Base-by-base conservation (phyloP, 2,113 vertebrate species). In the Balaeniceps rex region DNA sequence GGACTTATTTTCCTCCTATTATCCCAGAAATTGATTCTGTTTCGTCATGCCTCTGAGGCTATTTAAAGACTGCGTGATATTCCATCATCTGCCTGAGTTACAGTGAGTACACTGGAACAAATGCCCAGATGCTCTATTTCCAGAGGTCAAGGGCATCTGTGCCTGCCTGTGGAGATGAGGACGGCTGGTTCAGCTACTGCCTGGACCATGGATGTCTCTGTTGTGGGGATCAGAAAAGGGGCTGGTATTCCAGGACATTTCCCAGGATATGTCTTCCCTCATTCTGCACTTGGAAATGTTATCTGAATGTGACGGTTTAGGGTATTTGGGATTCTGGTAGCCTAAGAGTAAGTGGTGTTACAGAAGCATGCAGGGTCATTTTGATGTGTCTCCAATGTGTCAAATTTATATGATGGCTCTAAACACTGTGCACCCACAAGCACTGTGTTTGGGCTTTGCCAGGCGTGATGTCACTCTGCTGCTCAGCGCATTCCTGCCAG, bases 1-100 rank as follows among this genome's bases (percentile, higher is more conserved):
- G 76, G 88, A 80, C 42, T 75, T 85, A 83, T 92, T 92, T 94
- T 95, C 87, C 55, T 93, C 63, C 49, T 83, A 0, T 92, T 95
- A 80, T 57, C 44, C 64, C 83, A 83, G 85, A 90, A 93, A 83
- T 36, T 61, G 68, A 52, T 83, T 85, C 49, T 83, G 15, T 90
- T 94, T 75, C 0, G 0, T 88, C 78, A 65, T 63, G 64, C 58
- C 54, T 95, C 84, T 90, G 72, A 84, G 74, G 33, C 66, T 95
- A 72, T 93, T 96, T 92, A 95, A 57, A 81, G 76, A 44, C 61
- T 2, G 2, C 0, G 0, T 49, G 63, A 58, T 86, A 69, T 58
- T 93, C 64, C 33, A 58, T 80, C 85, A 86, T 71, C 71, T 93
- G 64, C 71, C 71, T 70, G 54, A 79, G 42, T 65, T 82, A 42